A percentile compares a stretch with the other conserved stretches of the same genome.
Conservation (phyloP, 2,888 invertebrate species). For the Agriopis aurantiaria region DNA sequence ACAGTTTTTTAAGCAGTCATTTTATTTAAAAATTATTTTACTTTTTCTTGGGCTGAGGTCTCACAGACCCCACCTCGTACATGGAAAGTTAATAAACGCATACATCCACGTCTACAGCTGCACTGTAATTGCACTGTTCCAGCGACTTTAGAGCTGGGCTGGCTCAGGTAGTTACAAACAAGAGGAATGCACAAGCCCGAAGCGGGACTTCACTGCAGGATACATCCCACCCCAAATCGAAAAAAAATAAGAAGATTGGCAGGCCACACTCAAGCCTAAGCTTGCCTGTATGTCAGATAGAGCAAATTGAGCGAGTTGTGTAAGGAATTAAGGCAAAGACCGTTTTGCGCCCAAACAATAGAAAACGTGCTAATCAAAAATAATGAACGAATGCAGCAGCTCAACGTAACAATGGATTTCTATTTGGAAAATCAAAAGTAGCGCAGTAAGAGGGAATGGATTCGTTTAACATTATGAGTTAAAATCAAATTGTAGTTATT, state of each 20-base stretch:
- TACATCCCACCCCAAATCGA: not conserved
- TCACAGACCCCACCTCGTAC: too few species aligned
- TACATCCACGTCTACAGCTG: too few species aligned
- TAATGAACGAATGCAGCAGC: conserved; percentile 17
- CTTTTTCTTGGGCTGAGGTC: too few species aligned
- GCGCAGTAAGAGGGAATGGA: not conserved
- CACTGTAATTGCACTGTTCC: too few species aligned
- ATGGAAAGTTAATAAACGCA: too few species aligned
- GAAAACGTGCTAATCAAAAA: conserved; percentile 25
- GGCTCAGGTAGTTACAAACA: not conserved
- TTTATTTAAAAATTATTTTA: too few species aligned
- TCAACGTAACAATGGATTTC: conserved; percentile 18
- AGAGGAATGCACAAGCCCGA: too few species aligned
- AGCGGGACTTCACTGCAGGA: too few species aligned
- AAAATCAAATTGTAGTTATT: too few species aligned
- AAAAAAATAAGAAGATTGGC: not conserved
- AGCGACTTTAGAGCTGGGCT: not conserved
- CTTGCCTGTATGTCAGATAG: not conserved
- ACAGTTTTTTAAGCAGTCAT: too few species aligned
- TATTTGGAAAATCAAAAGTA: conserved; percentile 11
- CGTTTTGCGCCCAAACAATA: conserved; percentile 9
- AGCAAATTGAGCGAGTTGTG: not conserved
- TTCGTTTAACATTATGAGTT: too few species aligned
- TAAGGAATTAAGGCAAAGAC: not conserved
- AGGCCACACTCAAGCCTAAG: too few species aligned